Evolutionary conservation across 2,797 vertebrate species (phyloP).

Genomic region (Monodelphis domestica): DNA sequence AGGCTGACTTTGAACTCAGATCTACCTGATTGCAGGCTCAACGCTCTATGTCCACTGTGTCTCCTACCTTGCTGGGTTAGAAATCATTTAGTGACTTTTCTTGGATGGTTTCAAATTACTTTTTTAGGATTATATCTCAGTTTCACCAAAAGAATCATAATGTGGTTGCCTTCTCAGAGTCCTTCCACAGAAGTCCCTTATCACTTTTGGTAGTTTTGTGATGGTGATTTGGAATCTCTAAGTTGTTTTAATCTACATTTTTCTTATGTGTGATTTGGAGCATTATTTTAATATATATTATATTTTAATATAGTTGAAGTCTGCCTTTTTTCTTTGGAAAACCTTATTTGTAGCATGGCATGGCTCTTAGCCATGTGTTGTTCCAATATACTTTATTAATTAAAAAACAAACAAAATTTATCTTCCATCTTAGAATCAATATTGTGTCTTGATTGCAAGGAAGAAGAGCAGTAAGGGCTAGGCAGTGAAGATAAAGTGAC

Average conservation of each 20-base stretch:
- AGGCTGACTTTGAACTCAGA: not conserved
- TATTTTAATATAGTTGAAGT: not conserved
- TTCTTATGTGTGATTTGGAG: not conserved
- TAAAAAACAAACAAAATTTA: too few relatives aligned
- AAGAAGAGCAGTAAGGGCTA: too few relatives aligned
- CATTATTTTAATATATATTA: not conserved
- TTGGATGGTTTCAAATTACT: not conserved
- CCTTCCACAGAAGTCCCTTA: not conserved
- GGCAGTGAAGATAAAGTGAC: too few relatives aligned
- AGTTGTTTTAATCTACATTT: not conserved
- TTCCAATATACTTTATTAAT: not conserved
- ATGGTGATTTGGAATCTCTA: not conserved
- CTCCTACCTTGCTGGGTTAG: not conserved
- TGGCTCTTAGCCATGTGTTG: not conserved
- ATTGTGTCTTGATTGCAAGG: too few relatives aligned
- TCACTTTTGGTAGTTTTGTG: not conserved
- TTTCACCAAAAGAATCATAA: not conserved
- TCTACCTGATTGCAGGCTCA: not conserved
- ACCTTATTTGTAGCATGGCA: not conserved
- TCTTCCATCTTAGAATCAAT: too few relatives aligned
- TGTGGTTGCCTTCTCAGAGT: not conserved
- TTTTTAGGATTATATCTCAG: not conserved
- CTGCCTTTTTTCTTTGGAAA: not conserved
- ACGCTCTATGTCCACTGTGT: not conserved
- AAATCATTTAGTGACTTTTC: not conserved